A percentile compares a stretch with the other conserved stretches of the same genome.
Conservation (phyloP, 2,113 vertebrate genomes). For the Phalacrocorax carbo region DNA sequence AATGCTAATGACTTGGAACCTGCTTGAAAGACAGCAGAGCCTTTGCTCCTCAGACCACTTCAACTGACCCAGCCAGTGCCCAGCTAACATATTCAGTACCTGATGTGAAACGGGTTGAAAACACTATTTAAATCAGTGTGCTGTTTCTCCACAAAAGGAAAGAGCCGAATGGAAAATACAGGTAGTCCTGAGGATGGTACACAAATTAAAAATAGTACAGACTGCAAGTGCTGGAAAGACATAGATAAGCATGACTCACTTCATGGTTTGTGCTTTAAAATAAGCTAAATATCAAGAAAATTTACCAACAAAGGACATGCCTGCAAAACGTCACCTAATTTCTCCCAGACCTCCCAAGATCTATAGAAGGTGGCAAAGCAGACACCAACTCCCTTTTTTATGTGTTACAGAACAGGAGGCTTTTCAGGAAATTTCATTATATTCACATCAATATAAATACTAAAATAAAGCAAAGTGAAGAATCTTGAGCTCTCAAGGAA, state of each 20-base stretch:
- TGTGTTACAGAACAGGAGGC: background rate
- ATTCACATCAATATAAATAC: background rate
- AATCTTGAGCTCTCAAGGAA: constrained; percentile 1
- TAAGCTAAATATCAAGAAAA: constrained; percentile 1
- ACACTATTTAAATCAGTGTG: background rate
- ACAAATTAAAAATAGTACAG: constrained; percentile 29
- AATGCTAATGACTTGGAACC: background rate
- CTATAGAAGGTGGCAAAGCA: background rate
- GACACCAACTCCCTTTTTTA: background rate
- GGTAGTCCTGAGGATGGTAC: background rate
- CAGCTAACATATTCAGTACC: background rate
- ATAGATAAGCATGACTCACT: constrained; percentile 30
- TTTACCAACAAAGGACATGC: background rate
- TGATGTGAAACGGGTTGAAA: background rate
- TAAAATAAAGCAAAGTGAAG: constrained; percentile 2
- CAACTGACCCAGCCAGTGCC: background rate
- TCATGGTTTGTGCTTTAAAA: background rate
- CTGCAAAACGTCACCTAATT: background rate
- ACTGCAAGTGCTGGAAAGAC: constrained; percentile 7
- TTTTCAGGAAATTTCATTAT: background rate
- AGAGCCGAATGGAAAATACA: constrained; percentile 13
- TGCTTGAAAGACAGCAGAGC: background rate
- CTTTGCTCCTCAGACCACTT: background rate
- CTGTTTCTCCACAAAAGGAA: background rate
- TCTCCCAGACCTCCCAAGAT: background rate